Conservation (phyloP, 2,113 vertebrate species). For the Eptesicus fuscus region DNA sequence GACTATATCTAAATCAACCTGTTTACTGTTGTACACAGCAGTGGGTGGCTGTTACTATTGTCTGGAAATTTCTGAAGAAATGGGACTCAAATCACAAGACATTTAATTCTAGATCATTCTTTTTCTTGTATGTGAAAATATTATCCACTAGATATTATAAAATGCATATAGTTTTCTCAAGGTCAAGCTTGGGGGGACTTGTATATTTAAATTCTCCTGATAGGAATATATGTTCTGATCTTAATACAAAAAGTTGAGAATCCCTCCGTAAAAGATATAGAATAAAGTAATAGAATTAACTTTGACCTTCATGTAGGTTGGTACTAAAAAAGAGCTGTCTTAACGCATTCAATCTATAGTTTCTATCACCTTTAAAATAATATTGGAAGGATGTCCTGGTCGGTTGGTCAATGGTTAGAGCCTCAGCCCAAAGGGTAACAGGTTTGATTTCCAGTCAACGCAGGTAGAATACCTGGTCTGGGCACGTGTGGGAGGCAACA, state of each 20-base stretch:
- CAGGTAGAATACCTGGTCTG: no score
- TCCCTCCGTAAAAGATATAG: not conserved
- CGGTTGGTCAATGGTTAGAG: no score
- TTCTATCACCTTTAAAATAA: conserved; percentile 24
- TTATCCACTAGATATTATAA: not conserved
- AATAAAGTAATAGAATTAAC: not conserved
- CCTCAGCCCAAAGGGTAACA: no score
- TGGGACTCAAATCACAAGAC: not conserved
- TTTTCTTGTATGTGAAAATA: not conserved
- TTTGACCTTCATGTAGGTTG: not conserved
- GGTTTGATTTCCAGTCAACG: no score
- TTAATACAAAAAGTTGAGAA: not conserved
- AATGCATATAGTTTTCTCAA: not conserved
- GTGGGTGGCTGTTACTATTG: conserved; percentile 29
- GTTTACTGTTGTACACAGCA: conserved; percentile 29
- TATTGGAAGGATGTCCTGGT: not conserved
- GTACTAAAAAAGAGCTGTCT: not conserved
- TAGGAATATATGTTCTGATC: not conserved
- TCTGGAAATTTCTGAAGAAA: conserved; percentile 48
- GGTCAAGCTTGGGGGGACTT: not conserved
- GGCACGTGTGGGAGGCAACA: no score
- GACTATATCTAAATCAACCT: conserved; percentile 45
- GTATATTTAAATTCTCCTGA: not conserved
- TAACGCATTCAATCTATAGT: conserved; percentile 4
- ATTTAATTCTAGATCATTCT: conserved; percentile 10